Evolutionary conservation across 1,140 invertebrate species (phyloP), one percentile per base, ranked within the genome.

Genomic region (Eupristina koningsbergeri): DNA sequence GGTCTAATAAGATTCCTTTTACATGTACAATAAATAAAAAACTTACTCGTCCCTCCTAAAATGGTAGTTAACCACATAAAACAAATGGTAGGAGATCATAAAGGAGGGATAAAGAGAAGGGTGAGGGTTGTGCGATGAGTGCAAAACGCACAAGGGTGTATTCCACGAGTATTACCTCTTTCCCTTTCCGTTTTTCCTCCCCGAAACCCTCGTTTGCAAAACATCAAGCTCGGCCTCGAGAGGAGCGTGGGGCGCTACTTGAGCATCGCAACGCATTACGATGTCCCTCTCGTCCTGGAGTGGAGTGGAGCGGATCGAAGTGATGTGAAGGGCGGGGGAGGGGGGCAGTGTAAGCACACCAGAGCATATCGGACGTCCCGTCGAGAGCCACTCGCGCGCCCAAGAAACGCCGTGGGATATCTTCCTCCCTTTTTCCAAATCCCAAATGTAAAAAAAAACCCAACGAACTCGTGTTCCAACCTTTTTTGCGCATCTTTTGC

Each of bases 211-310:
- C 86, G 69, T 86, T 88, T 88, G 87, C 89, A 88, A 89, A 91
- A 90, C 90, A 90, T 87, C 87, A 90, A 89, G 88, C 58, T 8
- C 41, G 86, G 84, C 83, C 84, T 84, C 88, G 87, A 86, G 86
- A 17, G 86, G 80, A 79, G 11, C 41, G 73, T 29, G 79, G 81
- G 82, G 86, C 85, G 83, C 83, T 83, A 86, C 87, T 89, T 84
- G 84, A 86, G 71, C 85, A 81, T 84, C 86, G 88, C 89, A 89
- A 86, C 86, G 87, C 89, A 89, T 89, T 89, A 89, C 88, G 87
- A 89, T 89, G 87, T 87, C 85, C 87, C 89, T 89, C 85, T 76
- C 86, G 83, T 82, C n/a, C 67, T 84, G 86, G 84, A 85, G 80
- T 50, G n/a, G 64, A 63, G 29, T n/a, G n/a, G n/a, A n/a, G n/a